These are phyloP conservation scores for Rhynchotus rufescens DNA, from an alignment of 2,797 vertebrate species.

Conservation along the genomic window DNA sequence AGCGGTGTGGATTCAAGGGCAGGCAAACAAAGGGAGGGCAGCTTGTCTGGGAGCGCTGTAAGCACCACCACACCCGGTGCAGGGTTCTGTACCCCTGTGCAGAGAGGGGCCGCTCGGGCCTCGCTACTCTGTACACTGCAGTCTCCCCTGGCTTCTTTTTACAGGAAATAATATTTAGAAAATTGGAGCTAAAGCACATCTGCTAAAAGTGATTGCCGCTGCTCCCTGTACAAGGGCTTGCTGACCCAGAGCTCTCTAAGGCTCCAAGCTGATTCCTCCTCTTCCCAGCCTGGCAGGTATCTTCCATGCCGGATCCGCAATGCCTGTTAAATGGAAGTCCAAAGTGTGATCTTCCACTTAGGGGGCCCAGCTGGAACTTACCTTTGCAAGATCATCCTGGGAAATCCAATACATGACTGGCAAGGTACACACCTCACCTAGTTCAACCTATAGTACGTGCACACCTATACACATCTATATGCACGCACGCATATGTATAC, in stretches of 20 bases:
- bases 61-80: not conserved
- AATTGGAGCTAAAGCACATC: not conserved
- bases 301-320: not conserved
- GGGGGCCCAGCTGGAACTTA: not conserved
- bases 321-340: not conserved
- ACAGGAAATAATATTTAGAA: not conserved
- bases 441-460: not conserved
- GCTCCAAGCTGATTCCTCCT: no score
- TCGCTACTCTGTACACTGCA: not conserved
- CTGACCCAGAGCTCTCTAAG: not conserved
- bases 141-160: not conserved
- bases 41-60: not conserved
- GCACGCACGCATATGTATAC: not conserved
- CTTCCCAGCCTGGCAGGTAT: not conserved
- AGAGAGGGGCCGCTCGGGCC: not conserved
- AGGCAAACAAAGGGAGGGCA: not conserved
- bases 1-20: not conserved
- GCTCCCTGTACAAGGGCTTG: not conserved
- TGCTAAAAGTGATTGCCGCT: not conserved
- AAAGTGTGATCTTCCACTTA: not conserved
- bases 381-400: not conserved
- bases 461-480: rapidly evolving
- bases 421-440: not conserved
- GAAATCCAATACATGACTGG: rapidly evolving
- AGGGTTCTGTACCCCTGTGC: not conserved